Evolutionary conservation across 1,140 invertebrate genomes (phyloP).

Genomic region (Bicyclus anynana): DNA sequence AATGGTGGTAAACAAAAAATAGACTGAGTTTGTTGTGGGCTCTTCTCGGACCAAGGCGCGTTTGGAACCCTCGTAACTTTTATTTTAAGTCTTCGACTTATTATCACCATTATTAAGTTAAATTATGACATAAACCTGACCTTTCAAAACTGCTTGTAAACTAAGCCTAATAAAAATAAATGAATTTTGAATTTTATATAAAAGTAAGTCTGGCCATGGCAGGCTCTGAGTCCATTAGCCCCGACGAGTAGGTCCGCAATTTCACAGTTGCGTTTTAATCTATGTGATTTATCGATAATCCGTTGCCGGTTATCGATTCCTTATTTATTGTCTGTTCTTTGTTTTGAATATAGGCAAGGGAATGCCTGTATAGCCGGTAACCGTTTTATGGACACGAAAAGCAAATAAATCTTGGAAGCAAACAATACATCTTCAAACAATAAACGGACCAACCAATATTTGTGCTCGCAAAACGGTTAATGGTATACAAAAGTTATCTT

Average conservation of each 20-base stretch:
- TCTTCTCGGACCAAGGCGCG: too few relatives aligned
- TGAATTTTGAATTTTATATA: too few relatives aligned
- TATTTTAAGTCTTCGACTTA: too few relatives aligned
- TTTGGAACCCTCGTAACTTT: too few relatives aligned
- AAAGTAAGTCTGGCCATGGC: too few relatives aligned
- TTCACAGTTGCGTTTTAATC: slow-evolving; percentile 48
- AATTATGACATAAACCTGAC: too few relatives aligned
- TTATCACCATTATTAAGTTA: too few relatives aligned
- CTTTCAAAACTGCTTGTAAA: too few relatives aligned
- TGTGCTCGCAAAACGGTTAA: neutral
- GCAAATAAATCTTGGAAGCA: slow-evolving; percentile 9
- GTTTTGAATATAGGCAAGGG: slow-evolving; percentile 15
- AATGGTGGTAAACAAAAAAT: too few relatives aligned
- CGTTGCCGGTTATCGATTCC: slow-evolving; percentile 19
- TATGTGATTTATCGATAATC: slow-evolving; percentile 42
- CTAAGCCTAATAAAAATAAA: too few relatives aligned
- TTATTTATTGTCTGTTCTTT: slow-evolving; percentile 24
- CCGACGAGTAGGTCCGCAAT: slow-evolving; percentile 39
- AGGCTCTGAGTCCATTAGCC: too few relatives aligned
- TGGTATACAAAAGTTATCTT: neutral
- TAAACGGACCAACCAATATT: slow-evolving; percentile 3
- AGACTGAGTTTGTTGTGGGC: too few relatives aligned
- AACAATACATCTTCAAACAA: slow-evolving; percentile 7
- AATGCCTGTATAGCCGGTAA: slow-evolving; percentile 12
- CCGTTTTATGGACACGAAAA: slow-evolving; percentile 9